Conservation (phyloP, 1,140 invertebrate species). For the Euura lappo region DNA sequence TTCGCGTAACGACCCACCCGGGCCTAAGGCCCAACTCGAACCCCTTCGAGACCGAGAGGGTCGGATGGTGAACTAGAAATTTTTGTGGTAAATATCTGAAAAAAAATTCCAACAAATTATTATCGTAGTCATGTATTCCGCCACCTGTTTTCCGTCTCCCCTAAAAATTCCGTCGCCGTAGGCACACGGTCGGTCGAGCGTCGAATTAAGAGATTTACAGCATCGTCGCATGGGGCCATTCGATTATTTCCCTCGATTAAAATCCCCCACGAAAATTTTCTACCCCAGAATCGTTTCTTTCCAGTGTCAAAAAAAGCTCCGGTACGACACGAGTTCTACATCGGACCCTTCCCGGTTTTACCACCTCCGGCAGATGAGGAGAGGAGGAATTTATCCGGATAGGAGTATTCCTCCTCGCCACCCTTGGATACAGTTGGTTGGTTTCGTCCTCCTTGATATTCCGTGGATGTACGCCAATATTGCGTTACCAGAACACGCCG, state of each 20-base stretch:
- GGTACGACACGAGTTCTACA: conserved; percentile 57
- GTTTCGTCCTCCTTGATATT: conserved; percentile 46
- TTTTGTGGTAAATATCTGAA: too few relatives aligned
- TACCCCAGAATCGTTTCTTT: conserved; percentile 22
- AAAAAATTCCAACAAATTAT: too few relatives aligned
- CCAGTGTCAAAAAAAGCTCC: neutral
- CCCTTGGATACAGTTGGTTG: conserved; percentile 15
- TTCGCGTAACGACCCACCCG: neutral
- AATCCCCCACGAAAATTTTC: conserved; percentile 13
- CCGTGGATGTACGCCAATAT: conserved; percentile 53
- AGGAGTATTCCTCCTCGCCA: conserved; percentile 5
- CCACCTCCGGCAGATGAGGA: conserved; percentile 3
- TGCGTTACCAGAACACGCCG: conserved; percentile 57
- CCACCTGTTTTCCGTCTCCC: neutral
- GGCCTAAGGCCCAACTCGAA: neutral
- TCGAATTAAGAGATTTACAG: conserved; percentile 43
- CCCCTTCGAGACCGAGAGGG: neutral
- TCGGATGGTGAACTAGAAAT: neutral
- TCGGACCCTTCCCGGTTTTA: conserved; percentile 19
- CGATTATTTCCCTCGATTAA: conserved; percentile 50
- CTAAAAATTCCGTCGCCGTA: neutral
- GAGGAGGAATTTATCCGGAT: neutral
- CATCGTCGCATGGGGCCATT: conserved; percentile 29
- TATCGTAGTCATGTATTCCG: neutral
- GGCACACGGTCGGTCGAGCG: neutral